Evolutionary conservation across 2,797 vertebrate genomes (phyloP), one percentile per base, ranked within the genome.

Genomic region (Eidolon dupreanum): DNA sequence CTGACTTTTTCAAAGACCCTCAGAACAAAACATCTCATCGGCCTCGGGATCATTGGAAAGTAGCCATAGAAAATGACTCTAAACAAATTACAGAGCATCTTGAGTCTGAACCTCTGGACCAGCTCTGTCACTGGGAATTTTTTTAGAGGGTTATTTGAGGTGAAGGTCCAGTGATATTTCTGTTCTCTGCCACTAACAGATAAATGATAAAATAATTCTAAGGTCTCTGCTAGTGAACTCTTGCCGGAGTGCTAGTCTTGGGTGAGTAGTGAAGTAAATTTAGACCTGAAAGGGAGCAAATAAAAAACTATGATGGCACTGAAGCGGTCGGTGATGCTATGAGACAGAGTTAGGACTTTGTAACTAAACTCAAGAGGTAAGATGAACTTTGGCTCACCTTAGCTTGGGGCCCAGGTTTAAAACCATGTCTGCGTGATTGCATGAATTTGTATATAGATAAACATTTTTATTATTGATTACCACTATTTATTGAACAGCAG

Each of bases 161-260:
- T 88, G 90, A 95, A 96, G 81, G 89, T 88, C 63, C 87, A 73
- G 91, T 71, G 78, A 88, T 92, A 86, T 92, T 95, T 96, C 93
- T 96, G 43, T 97, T 92, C 95, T 96, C n/a, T 73, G 92, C 97
- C 96, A 98, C 98, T 98, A 98, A 97, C 90, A 97, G 99, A 99
- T 99, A 98, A 99, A 99, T 98, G 98, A 96, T 95, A 85, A 94
- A 89, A 98, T 97, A 98, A 98, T 97, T 98, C 91, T 95, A 95
- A 98, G 98, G 98, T 95, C 97, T 98, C 96, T 95, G 94, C 97
- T 97, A 90, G 96, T 88, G 97, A 97, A 83, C 94, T 96, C 81
- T 36, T n/a, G 84, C 79, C 90, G 94, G 91, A 87, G 77, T 71
- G 33, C 86, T 77, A 96, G 93, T 97, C 6, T 26, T 90, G 90